Conservation (phyloP, 2,113 vertebrate species). For the Pica pica region DNA sequence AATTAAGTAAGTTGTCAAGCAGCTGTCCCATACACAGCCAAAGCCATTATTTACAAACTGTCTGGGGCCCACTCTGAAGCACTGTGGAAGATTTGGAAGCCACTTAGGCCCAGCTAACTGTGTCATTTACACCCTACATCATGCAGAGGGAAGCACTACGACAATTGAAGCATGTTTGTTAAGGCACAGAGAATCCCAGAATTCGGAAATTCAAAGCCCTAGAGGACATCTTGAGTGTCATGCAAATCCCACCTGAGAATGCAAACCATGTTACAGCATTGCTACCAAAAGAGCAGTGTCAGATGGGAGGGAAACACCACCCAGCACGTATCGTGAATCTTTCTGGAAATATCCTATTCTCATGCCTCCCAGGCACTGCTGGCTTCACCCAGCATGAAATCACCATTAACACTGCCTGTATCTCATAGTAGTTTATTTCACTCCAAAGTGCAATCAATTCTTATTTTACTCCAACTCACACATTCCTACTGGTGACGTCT, state of each 20-base stretch:
- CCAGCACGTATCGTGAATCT: not conserved
- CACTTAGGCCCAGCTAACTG: not conserved
- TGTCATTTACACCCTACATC: not conserved
- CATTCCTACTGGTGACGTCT: not conserved
- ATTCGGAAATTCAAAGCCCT: not conserved
- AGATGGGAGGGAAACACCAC: not conserved
- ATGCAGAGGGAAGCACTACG: not conserved
- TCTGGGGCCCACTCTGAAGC: not conserved
- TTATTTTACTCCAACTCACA: not conserved
- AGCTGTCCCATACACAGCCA: not conserved
- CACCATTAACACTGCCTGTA: not conserved
- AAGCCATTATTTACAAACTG: not conserved
- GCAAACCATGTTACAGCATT: rapidly evolving
- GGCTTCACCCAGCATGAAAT: conserved; percentile 14
- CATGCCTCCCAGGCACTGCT: not conserved
- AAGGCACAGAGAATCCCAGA: not conserved
- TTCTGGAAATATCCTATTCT: not conserved
- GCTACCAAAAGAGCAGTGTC: not conserved
- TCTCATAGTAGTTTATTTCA: not conserved
- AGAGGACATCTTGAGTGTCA: not conserved
- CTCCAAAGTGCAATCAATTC: conserved; percentile 7
- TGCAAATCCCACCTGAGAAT: not conserved
- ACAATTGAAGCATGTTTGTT: not conserved
- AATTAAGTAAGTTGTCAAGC: not conserved
- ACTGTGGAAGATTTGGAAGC: not conserved